Percentiles rank a stretch among this genome's conserved stretches.
Conservation (phyloP, 2,797 vertebrate species). For the Clarias laeviceps region DNA sequence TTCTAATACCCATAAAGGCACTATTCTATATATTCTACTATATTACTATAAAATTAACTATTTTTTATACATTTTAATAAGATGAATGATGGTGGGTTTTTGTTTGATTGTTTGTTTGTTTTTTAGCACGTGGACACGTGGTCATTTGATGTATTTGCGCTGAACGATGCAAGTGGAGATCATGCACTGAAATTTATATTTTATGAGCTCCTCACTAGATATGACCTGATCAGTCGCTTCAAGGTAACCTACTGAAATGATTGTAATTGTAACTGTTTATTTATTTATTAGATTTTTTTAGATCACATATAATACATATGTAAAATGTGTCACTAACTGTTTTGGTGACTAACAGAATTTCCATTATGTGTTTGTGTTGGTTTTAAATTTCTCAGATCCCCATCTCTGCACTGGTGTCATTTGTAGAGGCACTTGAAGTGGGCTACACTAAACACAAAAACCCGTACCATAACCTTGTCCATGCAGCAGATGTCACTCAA, state of each 20-base stretch:
- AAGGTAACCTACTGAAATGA: conserved; percentile 77
- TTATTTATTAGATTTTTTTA: neutral
- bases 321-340: neutral
- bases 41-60: neutral
- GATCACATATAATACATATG: neutral
- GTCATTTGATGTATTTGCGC: conserved; percentile 95
- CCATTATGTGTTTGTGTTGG: neutral
- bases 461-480: conserved; percentile 94
- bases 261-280: neutral
- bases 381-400: conserved; percentile 80
- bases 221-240: conserved; percentile 92
- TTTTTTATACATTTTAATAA: neutral
- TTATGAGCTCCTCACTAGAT: conserved; percentile 94
- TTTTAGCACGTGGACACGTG: conserved; percentile 87
- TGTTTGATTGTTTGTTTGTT: conserved; percentile 44
- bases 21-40: too few relatives aligned
- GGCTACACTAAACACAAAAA: conserved; percentile 96
- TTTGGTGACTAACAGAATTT: neutral
- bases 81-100: conserved; percentile 7
- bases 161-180: conserved; percentile 90
- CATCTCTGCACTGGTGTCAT: conserved; percentile 88
- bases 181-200: conserved; percentile 95
- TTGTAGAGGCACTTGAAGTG: conserved; percentile 89
- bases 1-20: neutral
- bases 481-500: conserved; percentile 93